Evolutionary conservation across 1,140 invertebrate species (phyloP), one percentile per base, ranked within the genome.

Genomic region (Lineus longissimus): DNA sequence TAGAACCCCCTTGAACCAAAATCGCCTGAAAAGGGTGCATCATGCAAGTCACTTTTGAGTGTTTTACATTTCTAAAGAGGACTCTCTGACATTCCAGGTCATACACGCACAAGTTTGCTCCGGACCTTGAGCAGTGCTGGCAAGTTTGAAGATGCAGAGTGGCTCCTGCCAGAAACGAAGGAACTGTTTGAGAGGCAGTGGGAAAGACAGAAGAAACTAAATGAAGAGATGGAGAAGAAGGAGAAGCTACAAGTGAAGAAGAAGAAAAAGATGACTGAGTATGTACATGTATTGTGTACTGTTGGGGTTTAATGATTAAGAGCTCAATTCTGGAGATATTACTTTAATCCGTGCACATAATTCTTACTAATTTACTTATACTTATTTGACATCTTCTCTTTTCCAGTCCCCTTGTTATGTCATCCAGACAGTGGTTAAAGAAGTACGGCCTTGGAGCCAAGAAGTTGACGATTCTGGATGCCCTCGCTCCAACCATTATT

Each of bases 111-210:
- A 13, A 75, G 75, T 55, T 55, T 79, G 55, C 64, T 79, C 27
- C 68, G 78, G 19, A 76, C 77, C 13, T 59, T 78, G 36, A 71
- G 64, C 57, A 75, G 72, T 41, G 70, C 67, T 57, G 76, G 77
- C 11, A 58, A 69, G 9, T 76, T 79, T 55, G 67, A 70, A 15
- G 64, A 73, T 7, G 65, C 71, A 51, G 74, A 77, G 62, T 82
- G 80, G 80, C 57, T 80, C n/a, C 66, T 81, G 11, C 78, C 79
- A 23, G 80, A 82, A 61, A 80, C 78, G 13, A 65, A 70, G 58
- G 56, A 69, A n/a, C 59, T 79, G 54, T 74, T 80, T 68, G 72
- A 78, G 23, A 68, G 64, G 30, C 79, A 79, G 64, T 69, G 70
- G 9, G 62, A 73, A 15, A 60, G 70, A 22, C 73, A 76, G 45